Evolutionary conservation across 2,113 vertebrate genomes (phyloP).

Genomic region (Lasiurus cinereus): DNA sequence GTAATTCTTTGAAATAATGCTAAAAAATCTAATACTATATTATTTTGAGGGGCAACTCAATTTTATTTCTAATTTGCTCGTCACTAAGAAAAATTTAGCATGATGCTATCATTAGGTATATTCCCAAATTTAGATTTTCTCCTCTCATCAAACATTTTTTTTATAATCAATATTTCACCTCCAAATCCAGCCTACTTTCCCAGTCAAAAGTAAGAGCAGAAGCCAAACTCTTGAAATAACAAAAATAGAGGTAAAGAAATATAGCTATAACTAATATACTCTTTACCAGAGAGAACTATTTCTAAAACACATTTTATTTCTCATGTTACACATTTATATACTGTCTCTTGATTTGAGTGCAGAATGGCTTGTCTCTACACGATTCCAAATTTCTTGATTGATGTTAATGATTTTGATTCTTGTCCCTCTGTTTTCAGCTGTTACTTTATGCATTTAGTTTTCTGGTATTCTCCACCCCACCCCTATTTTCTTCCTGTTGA

Average conservation of each 20-base stretch:
- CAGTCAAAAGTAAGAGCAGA: slow-evolving; percentile 47
- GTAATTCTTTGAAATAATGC: slow-evolving; percentile 21
- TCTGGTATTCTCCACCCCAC: neutral
- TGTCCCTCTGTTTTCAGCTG: neutral
- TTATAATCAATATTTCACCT: slow-evolving; percentile 54
- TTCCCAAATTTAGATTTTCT: slow-evolving; percentile 43
- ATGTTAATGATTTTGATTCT: neutral
- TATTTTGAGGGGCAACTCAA: neutral
- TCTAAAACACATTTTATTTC: slow-evolving; percentile 42
- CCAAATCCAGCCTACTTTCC: neutral
- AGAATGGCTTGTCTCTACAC: neutral
- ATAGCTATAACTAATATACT: slow-evolving; percentile 10
- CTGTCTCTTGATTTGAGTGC: slow-evolving; percentile 17
- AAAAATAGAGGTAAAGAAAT: slow-evolving; percentile 2
- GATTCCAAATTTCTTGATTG: neutral
- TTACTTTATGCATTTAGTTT: slow-evolving; percentile 14
- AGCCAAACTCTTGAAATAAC: slow-evolving; percentile 53
- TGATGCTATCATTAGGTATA: slow-evolving; percentile 34
- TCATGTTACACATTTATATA: neutral
- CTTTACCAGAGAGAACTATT: neutral
- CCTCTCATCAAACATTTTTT: neutral
- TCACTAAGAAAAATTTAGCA: slow-evolving; percentile 36
- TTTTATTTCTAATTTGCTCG: slow-evolving; percentile 53
- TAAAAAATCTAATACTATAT: slow-evolving; percentile 12
- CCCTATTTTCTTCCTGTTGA: slow-evolving; percentile 1